These are phyloP conservation scores for Elephantulus edwardii DNA, from an alignment of 2,113 vertebrate genomes.

Conservation along the genomic window DNA sequence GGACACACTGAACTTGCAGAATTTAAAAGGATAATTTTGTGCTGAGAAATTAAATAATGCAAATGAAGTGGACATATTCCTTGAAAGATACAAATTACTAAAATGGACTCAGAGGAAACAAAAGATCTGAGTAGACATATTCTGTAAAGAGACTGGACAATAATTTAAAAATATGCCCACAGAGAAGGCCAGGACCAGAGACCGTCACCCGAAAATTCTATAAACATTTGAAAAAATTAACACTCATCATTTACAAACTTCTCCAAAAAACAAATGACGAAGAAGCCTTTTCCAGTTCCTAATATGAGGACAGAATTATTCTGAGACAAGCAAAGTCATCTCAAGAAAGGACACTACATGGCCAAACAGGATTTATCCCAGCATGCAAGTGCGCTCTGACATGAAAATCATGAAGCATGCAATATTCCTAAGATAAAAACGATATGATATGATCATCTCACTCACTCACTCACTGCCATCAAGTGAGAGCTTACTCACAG, in stretches of 20 bases:
- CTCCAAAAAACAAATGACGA: constrained; percentile 8
- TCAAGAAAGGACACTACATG: constrained; percentile 21
- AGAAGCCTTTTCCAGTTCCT: background rate
- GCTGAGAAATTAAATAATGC: background rate
- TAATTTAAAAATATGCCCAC: background rate
- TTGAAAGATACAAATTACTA: background rate
- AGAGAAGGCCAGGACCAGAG: background rate
- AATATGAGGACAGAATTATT: background rate
- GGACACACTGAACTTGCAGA: background rate
- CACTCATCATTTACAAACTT: background rate
- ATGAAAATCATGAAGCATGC: constrained; percentile 41
- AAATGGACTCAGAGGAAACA: too few relatives aligned
- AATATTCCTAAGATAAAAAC: too few relatives aligned
- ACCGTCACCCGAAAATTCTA: background rate
- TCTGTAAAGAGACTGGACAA: constrained; percentile 1
- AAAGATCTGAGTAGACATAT: too few relatives aligned
- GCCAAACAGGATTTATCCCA: too few relatives aligned
- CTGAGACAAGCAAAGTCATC: background rate
- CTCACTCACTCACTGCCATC: too few relatives aligned
- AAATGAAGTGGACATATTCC: background rate
- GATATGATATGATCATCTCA: too few relatives aligned
- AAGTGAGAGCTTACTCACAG: too few relatives aligned
- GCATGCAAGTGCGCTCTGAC: too few relatives aligned
- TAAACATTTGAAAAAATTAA: background rate
- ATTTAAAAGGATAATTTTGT: background rate